Evolutionary conservation across 2,113 vertebrate species (phyloP), one percentile per base, ranked within the genome.

Genomic region (Brachyhypopomus gauderio): DNA sequence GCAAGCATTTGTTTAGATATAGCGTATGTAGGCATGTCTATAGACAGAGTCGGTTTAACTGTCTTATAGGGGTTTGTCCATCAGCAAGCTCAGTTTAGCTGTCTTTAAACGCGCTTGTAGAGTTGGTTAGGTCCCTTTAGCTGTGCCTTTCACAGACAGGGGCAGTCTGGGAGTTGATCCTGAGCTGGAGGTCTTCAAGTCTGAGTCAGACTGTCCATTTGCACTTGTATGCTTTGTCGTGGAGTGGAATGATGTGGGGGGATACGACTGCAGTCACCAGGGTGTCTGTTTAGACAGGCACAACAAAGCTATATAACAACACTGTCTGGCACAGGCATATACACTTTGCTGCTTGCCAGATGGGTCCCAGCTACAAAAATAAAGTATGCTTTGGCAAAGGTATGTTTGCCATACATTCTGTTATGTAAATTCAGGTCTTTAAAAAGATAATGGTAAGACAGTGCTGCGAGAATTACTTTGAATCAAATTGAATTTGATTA

Each of bases 71-170:
- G 27, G 11, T 34, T 17, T 30, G 27, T 30, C 27, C 62, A 64
- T 64, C 14, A 30, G 14, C 27, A 17, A 17, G 27, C 5, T 67
- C 19, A 71, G 77, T 9, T 59, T 59, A 59, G 22, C 27, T 70
- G n/a, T 5, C 14, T 19, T 52, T 41, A 59, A 17, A 55, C 56
- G 48, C 30, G 2, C 45, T 8, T 6, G 19, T 6, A 70, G 5
- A 70, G 74, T 5, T 9, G 59, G 17, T 25, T 62, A 30, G 9
- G 56, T 30, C 23, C 11, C 52, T 55, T 12, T 25, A 19, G 34
- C 38, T 60, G 7, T 70, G 55, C 63, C 75, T 66, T 52, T 60
- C 62, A 38, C 67, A 73, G 48, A 66, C 69, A 66, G 67, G 75
- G 67, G 38, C 70, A 78, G 59, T 27, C 55, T 14, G 76, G 36